Conservation (phyloP, 2,888 invertebrate genomes). For the Trypoxylon attenuatum region DNA sequence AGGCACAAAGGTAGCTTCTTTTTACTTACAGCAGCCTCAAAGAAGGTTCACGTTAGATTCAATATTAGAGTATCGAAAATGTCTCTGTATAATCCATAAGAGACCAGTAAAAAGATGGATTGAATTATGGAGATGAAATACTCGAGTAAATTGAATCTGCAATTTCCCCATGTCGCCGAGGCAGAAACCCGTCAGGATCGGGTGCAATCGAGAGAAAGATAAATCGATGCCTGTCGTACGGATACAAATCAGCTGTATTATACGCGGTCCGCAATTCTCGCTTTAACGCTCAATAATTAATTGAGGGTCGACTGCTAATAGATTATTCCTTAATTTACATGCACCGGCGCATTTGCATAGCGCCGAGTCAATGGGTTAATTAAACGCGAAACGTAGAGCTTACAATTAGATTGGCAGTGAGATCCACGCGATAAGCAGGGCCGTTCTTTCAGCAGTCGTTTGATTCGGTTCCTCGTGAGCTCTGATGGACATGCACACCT, state of each 20-base stretch:
- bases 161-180: too few species aligned
- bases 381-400: slow-evolving; percentile 45
- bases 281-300: slow-evolving; percentile 37
- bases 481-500: slow-evolving; percentile 12
- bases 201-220: background rate
- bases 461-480: slow-evolving; percentile 23
- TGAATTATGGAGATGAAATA: too few species aligned
- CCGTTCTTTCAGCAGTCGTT: slow-evolving; percentile 39
- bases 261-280: slow-evolving; percentile 26
- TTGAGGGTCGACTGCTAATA: slow-evolving; percentile 38
- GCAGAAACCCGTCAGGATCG: too few species aligned
- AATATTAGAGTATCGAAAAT: too few species aligned
- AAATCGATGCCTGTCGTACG: background rate
- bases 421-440: slow-evolving; percentile 37
- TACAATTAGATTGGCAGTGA: slow-evolving; percentile 34
- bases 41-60: too few species aligned
- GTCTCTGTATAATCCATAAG: too few species aligned
- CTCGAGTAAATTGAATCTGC: too few species aligned
- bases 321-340: slow-evolving; percentile 49
- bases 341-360: slow-evolving; percentile 43
- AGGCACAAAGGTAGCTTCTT: too few species aligned
- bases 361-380: slow-evolving; percentile 48
- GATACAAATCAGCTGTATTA: slow-evolving; percentile 6
- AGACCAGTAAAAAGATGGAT: too few species aligned
- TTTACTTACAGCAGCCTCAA: too few species aligned